Conservation (phyloP, 2,113 vertebrate genomes). For the Nothocercus nigrocapillus region DNA sequence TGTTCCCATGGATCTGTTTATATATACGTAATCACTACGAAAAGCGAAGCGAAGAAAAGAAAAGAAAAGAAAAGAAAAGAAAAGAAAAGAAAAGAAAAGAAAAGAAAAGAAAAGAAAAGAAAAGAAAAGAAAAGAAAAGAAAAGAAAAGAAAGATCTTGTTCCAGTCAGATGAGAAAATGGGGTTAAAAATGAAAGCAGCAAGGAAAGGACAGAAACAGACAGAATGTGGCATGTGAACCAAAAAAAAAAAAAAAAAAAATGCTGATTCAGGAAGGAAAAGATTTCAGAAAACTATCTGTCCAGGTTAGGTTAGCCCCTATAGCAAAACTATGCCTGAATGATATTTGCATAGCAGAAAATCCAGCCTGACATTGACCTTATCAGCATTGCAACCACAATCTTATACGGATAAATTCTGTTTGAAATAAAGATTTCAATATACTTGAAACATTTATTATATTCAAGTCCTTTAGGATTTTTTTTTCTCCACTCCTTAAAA, state of each 20-base stretch:
- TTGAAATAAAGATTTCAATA: constrained; percentile 49
- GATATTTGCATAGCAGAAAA: constrained; percentile 64
- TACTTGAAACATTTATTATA: not conserved
- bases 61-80: no score
- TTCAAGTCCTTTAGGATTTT: not conserved
- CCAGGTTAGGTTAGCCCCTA: constrained; percentile 20
- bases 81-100: no score
- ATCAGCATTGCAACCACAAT: constrained; percentile 21
- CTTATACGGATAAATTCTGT: not conserved
- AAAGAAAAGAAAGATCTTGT: not conserved
- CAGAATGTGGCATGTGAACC: not conserved
- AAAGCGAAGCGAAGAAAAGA: no score
- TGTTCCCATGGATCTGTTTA: not conserved
- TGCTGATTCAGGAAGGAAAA: constrained; percentile 53
- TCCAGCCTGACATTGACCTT: constrained; percentile 69
- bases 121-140: no score
- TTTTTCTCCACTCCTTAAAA: not conserved
- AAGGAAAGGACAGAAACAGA: not conserved
- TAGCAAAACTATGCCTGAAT: constrained; percentile 44
- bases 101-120: no score
- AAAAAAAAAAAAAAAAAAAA: constrained; percentile 39
- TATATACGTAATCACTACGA: not conserved
- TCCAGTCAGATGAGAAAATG: not conserved
- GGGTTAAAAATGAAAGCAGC: not conserved
- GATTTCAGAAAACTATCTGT: not conserved